phyloP scores from a whole-genome alignment of 2,113 vertebrate species.

The Epinephelus cyanopodus region DNA sequence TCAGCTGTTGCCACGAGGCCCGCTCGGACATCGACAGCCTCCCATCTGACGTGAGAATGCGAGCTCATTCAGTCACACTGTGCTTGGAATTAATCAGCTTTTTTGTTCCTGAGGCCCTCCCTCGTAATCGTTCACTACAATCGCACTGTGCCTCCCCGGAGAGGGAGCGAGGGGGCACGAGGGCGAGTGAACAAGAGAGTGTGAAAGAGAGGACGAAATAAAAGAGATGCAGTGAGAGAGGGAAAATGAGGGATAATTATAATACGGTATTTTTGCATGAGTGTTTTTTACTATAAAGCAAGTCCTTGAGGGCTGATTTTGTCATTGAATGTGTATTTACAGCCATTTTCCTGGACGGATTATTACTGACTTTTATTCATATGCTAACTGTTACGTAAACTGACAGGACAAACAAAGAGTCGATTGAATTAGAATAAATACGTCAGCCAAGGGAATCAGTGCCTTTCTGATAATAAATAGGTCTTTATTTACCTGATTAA shows the following conservation, averaged over 20 bases:
- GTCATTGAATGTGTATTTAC: neutral
- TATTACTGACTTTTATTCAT: slow-evolving; percentile 28
- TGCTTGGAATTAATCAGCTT: slow-evolving; percentile 66
- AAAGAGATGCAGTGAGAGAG: slow-evolving; percentile 31
- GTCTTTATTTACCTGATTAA: neutral
- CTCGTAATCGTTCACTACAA: slow-evolving; percentile 54
- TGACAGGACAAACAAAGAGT: slow-evolving; percentile 21
- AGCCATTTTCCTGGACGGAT: neutral
- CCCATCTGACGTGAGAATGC: slow-evolving; percentile 29
- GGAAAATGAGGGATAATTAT: slow-evolving; percentile 6
- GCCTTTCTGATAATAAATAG: neutral
- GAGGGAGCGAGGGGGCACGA: slow-evolving; percentile 14
- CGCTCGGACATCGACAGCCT: slow-evolving; percentile 12
- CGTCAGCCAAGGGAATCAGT: neutral
- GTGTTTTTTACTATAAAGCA: slow-evolving; percentile 17
- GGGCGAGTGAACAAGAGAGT: slow-evolving; percentile 9
- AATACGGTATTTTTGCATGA: neutral
- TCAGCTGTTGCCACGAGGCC: slow-evolving; percentile 51
- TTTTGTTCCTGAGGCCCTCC: slow-evolving; percentile 61
- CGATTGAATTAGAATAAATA: slow-evolving; percentile 15
- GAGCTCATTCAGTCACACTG: slow-evolving; percentile 56
- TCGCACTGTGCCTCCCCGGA: slow-evolving; percentile 50
- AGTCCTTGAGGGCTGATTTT: slow-evolving; percentile 21
- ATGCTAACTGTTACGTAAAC: slow-evolving; percentile 35
- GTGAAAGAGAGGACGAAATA: slow-evolving; percentile 11